phyloP scores from a whole-genome alignment of 2,888 invertebrate species.

The Toxonevra muliebris region DNA sequence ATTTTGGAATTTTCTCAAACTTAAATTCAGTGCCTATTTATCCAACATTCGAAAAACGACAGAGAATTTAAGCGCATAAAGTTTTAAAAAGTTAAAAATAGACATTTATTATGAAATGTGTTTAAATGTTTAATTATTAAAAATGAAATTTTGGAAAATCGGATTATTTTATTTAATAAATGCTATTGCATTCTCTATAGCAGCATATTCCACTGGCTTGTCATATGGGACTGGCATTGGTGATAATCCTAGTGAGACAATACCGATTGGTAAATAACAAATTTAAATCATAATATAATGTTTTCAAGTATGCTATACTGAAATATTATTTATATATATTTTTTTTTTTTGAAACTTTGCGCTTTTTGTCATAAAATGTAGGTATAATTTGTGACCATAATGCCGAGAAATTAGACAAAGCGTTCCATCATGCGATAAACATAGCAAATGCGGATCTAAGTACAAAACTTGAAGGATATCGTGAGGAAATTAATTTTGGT shows the following conservation, averaged over 20 bases:
- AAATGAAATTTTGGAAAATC: background rate
- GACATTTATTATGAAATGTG: background rate
- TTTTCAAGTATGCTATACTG: background rate
- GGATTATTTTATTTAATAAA: background rate
- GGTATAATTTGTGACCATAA: constrained; percentile 57
- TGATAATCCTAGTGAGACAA: constrained; percentile 10
- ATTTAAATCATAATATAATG: background rate
- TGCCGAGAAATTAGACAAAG: constrained; percentile 49
- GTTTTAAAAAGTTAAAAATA: background rate
- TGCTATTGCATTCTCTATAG: background rate
- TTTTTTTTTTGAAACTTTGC: background rate
- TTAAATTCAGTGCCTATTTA: background rate
- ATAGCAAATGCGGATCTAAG: constrained; percentile 55
- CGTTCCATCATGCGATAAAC: constrained; percentile 59
- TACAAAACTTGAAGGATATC: constrained; percentile 48
- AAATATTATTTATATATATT: too few species aligned
- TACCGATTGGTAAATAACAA: constrained; percentile 34
- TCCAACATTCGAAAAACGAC: background rate
- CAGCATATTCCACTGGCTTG: background rate
- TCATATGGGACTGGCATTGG: background rate
- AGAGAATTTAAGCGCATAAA: background rate
- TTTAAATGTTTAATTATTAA: background rate
- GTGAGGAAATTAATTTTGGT: constrained; percentile 65
- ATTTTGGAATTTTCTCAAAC: constrained; percentile 1
- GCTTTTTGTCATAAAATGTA: constrained; percentile 31